These are phyloP conservation scores for Semotilus atromaculatus DNA, from an alignment of 2,797 vertebrate species.

Conservation along the genomic window DNA sequence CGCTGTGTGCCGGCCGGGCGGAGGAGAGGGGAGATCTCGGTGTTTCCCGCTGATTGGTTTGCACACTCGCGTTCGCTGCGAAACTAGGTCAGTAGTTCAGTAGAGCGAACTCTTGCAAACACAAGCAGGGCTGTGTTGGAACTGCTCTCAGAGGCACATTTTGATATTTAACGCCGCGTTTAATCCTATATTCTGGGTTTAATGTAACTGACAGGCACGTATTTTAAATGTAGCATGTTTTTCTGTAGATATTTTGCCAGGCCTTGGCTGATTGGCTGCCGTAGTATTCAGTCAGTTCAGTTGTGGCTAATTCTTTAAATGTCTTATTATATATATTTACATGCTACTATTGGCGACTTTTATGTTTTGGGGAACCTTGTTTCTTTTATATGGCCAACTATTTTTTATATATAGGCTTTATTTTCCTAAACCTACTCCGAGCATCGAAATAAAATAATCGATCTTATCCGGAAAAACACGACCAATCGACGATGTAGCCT, in stretches of 20 bases:
- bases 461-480: neutral
- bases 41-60: conserved; percentile 54
- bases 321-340: neutral
- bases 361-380: neutral
- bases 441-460: neutral
- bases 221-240: neutral
- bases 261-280: conserved; percentile 7
- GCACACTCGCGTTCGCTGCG: conserved; percentile 64
- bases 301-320: conserved; percentile 30
- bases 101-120: conserved; percentile 72
- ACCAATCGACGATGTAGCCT: neutral
- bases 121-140: neutral
- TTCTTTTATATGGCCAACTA: no score
- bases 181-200: neutral
- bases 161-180: neutral
- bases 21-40: conserved; percentile 52
- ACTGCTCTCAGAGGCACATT: neutral
- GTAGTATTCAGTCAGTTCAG: neutral
- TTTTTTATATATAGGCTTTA: neutral
- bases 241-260: conserved; percentile 13
- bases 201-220: neutral
- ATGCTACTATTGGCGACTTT: neutral
- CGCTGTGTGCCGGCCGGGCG: conserved; percentile 38
- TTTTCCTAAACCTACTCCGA: neutral
- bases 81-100: conserved; percentile 88